These are phyloP conservation scores for Coptodon rendalli DNA, from an alignment of 2,113 vertebrate species.

Conservation along the genomic window DNA sequence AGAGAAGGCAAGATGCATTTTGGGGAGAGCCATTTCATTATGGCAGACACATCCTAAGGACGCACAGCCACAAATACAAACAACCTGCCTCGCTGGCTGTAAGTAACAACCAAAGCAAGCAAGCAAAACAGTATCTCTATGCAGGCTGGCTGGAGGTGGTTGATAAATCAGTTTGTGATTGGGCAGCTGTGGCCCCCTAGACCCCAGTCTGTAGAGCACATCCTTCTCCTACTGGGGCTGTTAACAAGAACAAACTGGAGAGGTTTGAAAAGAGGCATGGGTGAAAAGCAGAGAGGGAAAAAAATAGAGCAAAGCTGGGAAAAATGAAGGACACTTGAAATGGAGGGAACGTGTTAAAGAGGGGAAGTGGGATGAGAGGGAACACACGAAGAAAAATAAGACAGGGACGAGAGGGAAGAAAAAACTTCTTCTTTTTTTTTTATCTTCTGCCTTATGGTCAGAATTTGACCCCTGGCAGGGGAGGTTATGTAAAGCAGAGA, in stretches of 20 bases:
- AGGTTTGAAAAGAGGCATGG: neutral
- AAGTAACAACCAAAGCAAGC: constrained; percentile 53
- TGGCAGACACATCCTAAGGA: constrained; percentile 48
- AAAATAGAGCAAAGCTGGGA: neutral
- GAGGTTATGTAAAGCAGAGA: neutral
- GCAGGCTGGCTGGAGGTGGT: constrained; percentile 41
- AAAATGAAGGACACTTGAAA: neutral
- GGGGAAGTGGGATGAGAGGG: neutral
- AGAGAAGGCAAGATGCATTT: constrained; percentile 42
- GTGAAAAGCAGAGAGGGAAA: neutral
- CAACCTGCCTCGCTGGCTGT: constrained; percentile 35
- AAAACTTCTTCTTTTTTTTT: neutral
- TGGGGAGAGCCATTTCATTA: constrained; percentile 54
- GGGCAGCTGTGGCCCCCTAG: constrained; percentile 63
- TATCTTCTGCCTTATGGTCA: neutral
- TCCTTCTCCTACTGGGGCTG: constrained; percentile 42
- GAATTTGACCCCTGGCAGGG: neutral
- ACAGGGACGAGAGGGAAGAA: neutral
- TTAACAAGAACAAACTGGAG: constrained; percentile 50
- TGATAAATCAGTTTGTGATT: constrained; percentile 65
- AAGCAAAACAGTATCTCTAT: constrained; percentile 47
- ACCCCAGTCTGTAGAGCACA: constrained; percentile 49
- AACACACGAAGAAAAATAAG: neutral
- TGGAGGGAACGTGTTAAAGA: neutral
- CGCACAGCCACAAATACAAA: constrained; percentile 47